phyloP scores from a whole-genome alignment of 2,888 invertebrate genomes.

The Pseudococcus viburni region DNA sequence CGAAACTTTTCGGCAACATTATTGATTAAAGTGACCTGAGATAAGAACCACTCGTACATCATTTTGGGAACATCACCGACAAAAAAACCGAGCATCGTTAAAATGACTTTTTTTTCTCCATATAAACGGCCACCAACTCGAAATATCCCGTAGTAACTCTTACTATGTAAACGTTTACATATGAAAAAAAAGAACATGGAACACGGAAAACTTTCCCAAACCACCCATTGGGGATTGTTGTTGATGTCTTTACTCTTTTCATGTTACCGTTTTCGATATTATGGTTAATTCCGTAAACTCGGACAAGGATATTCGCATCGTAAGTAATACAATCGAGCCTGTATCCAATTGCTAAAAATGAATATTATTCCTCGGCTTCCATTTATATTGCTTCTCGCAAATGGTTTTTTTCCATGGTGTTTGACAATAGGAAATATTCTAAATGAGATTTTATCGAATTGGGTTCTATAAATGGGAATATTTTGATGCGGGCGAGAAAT shows the following conservation, averaged over 20 bases:
- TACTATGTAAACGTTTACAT: slow-evolving; percentile 17
- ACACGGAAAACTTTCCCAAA: background rate
- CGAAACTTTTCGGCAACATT: background rate
- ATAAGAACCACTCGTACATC: background rate
- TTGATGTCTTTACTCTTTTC: slow-evolving; percentile 20
- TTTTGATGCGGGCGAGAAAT: too few species aligned
- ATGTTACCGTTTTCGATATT: slow-evolving; percentile 12
- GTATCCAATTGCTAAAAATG: slow-evolving; percentile 11
- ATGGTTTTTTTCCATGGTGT: background rate
- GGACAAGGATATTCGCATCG: slow-evolving; percentile 6
- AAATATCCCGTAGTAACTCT: background rate
- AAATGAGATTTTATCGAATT: background rate
- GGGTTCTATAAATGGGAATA: background rate
- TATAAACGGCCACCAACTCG: background rate
- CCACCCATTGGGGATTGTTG: slow-evolving; percentile 30
- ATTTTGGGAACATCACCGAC: background rate
- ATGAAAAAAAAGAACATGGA: background rate
- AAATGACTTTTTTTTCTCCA: background rate
- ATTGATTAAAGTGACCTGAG: background rate
- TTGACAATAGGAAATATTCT: background rate
- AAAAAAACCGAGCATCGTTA: background rate
- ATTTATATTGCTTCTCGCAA: slow-evolving; percentile 6
- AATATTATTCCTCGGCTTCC: slow-evolving; percentile 12
- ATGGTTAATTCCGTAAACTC: slow-evolving; percentile 16
- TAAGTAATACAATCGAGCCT: slow-evolving; percentile 16